Evolutionary conservation across 1,140 invertebrate species (phyloP).

Genomic region (Rhynchophorus ferrugineus): DNA sequence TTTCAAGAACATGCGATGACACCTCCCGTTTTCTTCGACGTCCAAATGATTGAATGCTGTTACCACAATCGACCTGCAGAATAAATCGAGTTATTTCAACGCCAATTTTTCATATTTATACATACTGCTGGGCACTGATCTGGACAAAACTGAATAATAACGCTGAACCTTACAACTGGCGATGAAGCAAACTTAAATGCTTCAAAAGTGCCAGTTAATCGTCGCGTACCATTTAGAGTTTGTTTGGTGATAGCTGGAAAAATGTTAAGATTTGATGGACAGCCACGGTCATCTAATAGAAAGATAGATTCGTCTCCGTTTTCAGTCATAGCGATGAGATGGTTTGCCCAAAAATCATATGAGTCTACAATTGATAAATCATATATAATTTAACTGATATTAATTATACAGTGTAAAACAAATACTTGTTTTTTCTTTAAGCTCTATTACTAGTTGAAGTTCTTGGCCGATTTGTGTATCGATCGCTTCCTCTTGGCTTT

Average conservation of each 20-base stretch:
- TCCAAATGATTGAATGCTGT: constrained; percentile 19
- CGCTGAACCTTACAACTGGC: constrained; percentile 43
- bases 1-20: constrained; percentile 14
- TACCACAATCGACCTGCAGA: constrained; percentile 25
- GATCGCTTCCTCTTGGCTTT: constrained; percentile 31
- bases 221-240: constrained; percentile 31
- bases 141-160: constrained; percentile 45
- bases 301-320: constrained; percentile 44
- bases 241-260: constrained; percentile 41
- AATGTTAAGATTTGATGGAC: constrained; percentile 49
- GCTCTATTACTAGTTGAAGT: constrained; percentile 35
- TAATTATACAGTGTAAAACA: too few relatives aligned
- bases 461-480: constrained; percentile 39
- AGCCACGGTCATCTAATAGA: constrained; percentile 53
- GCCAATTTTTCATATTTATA: background rate
- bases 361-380: constrained; percentile 26
- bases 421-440: constrained; percentile 33
- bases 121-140: constrained; percentile 36
- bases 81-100: background rate
- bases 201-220: constrained; percentile 41
- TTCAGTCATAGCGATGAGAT: constrained; percentile 47
- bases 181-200: constrained; percentile 47
- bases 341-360: constrained; percentile 47
- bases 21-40: constrained; percentile 22
- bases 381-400: too few relatives aligned